Evolutionary conservation across 2,888 invertebrate genomes (phyloP).

Genomic region (Spicauda simplicius): DNA sequence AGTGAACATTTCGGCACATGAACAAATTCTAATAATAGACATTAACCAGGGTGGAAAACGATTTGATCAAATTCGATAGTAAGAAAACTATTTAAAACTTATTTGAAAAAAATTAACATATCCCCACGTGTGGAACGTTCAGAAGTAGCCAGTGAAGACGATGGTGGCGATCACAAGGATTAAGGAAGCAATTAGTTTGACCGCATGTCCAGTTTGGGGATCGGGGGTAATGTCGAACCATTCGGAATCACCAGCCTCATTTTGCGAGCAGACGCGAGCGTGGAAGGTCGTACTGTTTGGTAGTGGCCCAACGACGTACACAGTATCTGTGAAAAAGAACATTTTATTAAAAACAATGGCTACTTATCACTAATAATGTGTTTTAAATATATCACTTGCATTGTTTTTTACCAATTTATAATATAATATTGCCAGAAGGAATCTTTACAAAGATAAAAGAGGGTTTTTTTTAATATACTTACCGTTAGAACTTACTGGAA

Average conservation of each 20-base stretch:
- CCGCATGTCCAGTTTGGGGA: slow-evolving; percentile 54
- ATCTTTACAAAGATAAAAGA: too few species aligned
- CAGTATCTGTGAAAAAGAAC: slow-evolving; percentile 54
- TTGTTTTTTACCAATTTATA: too few species aligned
- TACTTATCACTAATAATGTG: too few species aligned
- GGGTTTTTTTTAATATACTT: slow-evolving; percentile 37
- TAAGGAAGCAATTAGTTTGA: slow-evolving; percentile 44
- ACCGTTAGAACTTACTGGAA: slow-evolving; percentile 56
- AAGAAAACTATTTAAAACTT: neutral
- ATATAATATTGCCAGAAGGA: too few species aligned
- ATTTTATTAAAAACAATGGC: too few species aligned
- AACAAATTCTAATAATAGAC: too few species aligned
- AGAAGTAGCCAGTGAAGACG: slow-evolving; percentile 46
- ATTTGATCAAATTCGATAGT: neutral
- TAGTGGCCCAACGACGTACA: slow-evolving; percentile 63
- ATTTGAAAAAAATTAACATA: slow-evolving; percentile 1
- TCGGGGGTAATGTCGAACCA: slow-evolving; percentile 57
- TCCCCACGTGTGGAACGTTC: slow-evolving; percentile 6
- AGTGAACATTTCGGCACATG: too few species aligned
- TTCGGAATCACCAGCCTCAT: slow-evolving; percentile 71
- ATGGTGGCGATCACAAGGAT: slow-evolving; percentile 49
- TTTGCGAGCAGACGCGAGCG: slow-evolving; percentile 65
- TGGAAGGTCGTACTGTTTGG: slow-evolving; percentile 64
- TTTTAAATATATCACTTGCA: too few species aligned
- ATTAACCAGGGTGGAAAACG: too few species aligned